Evolutionary conservation across 2,113 vertebrate genomes (phyloP).

Genomic region (Bombycilla garrulus): DNA sequence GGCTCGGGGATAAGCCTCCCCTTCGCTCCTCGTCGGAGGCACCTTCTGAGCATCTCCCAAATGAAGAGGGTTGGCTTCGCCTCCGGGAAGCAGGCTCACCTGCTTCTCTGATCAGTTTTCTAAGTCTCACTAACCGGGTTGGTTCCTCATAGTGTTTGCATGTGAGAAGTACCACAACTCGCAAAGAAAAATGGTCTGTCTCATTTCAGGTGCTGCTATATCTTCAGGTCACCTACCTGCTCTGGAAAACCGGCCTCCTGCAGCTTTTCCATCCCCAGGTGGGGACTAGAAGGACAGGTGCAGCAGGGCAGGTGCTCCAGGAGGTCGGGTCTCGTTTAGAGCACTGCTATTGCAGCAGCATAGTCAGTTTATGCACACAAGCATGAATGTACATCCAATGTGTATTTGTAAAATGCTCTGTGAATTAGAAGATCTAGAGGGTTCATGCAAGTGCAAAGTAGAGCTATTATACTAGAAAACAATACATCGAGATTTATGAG

Average conservation of each 20-base stretch:
- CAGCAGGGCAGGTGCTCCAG: background rate
- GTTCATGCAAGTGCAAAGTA: background rate
- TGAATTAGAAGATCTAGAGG: background rate
- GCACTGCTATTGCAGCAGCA: background rate
- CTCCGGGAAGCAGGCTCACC: background rate
- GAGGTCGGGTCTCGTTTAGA: background rate
- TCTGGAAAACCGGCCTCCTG: background rate
- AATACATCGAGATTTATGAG: background rate
- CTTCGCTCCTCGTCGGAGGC: background rate
- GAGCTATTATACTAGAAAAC: background rate
- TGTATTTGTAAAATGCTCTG: background rate
- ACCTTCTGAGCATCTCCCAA: background rate
- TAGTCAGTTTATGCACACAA: background rate
- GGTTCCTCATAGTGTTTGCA: background rate
- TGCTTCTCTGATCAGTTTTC: background rate
- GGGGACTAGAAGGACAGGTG: background rate
- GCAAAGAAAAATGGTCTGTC: background rate
- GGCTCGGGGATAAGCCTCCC: background rate
- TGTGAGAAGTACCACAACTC: background rate
- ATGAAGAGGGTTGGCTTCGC: background rate
- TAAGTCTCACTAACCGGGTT: background rate
- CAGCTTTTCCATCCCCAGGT: background rate
- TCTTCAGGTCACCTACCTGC: background rate
- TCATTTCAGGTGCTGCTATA: background rate
- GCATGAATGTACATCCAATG: no score